Conservation (phyloP, 2,113 vertebrate genomes). For the Bos taurus region DNA sequence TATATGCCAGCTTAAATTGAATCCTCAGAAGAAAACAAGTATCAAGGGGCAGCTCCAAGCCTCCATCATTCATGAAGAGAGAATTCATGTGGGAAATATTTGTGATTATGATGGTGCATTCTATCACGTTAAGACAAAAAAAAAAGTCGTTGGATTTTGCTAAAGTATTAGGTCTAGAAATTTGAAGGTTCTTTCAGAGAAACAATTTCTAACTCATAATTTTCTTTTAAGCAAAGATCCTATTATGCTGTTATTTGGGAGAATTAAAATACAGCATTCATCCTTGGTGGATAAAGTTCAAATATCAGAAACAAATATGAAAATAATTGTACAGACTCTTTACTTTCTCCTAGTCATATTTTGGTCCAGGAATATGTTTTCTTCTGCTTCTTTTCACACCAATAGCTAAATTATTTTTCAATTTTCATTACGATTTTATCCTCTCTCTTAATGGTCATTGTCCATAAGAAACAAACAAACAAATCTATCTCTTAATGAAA, state of each 20-base stretch:
- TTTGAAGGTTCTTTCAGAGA: neutral
- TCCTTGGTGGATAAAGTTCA: neutral
- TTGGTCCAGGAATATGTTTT: neutral
- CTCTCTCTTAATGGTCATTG: neutral
- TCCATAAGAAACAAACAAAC: neutral
- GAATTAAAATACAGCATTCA: neutral
- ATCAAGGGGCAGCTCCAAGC: neutral
- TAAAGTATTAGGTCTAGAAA: neutral
- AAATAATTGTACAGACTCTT: neutral
- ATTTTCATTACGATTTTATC: neutral
- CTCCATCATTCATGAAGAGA: neutral
- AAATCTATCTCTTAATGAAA: neutral
- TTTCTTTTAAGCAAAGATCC: neutral
- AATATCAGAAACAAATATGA: neutral
- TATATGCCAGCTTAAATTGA: neutral
- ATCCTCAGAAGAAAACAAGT: neutral
- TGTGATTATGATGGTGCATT: neutral
- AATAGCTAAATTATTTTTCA: conserved; percentile 14
- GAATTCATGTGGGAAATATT: neutral
- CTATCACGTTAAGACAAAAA: neutral
- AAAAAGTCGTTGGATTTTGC: neutral
- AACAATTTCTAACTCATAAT: neutral
- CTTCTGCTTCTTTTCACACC: neutral
- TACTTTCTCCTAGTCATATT: neutral
- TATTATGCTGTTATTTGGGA: neutral